These are phyloP conservation scores for Hippolais icterina DNA, from an alignment of 2,113 vertebrate species.

Conservation along the genomic window DNA sequence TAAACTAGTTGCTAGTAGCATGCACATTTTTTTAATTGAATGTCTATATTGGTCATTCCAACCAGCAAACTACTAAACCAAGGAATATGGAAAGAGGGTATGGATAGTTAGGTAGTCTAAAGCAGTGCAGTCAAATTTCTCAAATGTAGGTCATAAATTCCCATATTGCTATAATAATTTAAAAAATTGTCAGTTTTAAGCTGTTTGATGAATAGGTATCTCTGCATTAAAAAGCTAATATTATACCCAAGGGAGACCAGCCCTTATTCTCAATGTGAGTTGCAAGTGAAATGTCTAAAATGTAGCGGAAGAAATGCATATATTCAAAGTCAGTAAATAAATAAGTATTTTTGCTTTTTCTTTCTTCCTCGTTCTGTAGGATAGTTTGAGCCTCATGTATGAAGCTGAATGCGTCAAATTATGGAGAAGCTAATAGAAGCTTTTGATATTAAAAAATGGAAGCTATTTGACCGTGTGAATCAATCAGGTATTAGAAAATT, in stretches of 20 bases:
- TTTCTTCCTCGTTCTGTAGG: not conserved
- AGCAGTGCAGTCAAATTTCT: not conserved
- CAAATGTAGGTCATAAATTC: not conserved
- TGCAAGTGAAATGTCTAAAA: not conserved
- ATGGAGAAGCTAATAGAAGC: not conserved
- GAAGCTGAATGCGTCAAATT: not conserved
- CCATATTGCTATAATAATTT: not conserved
- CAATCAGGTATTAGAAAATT: not conserved
- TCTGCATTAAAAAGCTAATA: not conserved
- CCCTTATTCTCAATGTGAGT: not conserved
- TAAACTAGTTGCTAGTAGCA: not conserved
- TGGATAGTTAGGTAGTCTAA: not conserved
- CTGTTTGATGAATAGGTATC: not conserved
- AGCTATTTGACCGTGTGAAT: not conserved
- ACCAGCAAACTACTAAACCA: not conserved
- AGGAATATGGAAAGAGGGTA: not conserved
- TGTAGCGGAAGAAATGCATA: not conserved
- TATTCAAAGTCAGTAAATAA: not conserved
- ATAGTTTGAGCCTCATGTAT: not conserved
- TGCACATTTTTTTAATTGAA: not conserved
- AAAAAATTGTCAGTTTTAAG: not conserved
- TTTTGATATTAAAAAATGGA: not conserved
- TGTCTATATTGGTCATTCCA: not conserved
- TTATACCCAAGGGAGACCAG: not conserved
- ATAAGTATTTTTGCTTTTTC: not conserved